Base-by-base conservation (phyloP, 1,140 invertebrate genomes). In the Bombus fervidus region DNA sequence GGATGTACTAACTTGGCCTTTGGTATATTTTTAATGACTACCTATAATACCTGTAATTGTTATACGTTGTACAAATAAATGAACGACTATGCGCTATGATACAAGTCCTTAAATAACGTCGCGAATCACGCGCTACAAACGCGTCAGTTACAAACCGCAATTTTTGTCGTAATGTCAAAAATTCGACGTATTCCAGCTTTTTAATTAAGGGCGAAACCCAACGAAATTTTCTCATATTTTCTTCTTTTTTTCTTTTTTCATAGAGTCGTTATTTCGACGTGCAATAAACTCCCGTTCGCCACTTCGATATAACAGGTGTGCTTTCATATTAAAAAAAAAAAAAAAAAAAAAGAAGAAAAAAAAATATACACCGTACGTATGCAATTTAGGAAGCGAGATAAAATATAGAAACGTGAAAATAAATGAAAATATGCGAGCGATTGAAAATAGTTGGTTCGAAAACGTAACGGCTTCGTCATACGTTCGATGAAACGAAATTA, bases 1-100 rank as follows among this genome's bases (percentile, higher is more conserved):
- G 47, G 22, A 53, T 8, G 47, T 53, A 22, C 18, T 0, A 53
- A 22, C 18, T 22, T 6, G 47, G 5, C 18, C 47, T 8, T 8
- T 22, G 1, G 1, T 22, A 8, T 22, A 22, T 22, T 22, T 53
- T 1, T 22, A 8, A 22, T 0, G 5, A 8, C 18, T 2, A 18
- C 5, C 47, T 2, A 18, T 18, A 18, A 1, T 34, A 34, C 34
- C 1, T 34, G 34, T 53, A 18, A 18, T 53, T 0, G 3, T 22
- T 22, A 2, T 53, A 22, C 47, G 5, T 6, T 53, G 47, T 18
- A 53, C 15, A 18, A 53, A 53, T 2, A 53, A 53, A 53, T 0
- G 5, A 22, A 47, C 6, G 15, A 18, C 15, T 47, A 18, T 47
- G 5, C 47, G 15, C 15, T 53, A 53, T 1, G 47, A 53, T 53